Percentiles rank a stretch among this genome's conserved stretches.
Conservation (phyloP, 2,888 invertebrate genomes). For the Meghimatium bilineatum region DNA sequence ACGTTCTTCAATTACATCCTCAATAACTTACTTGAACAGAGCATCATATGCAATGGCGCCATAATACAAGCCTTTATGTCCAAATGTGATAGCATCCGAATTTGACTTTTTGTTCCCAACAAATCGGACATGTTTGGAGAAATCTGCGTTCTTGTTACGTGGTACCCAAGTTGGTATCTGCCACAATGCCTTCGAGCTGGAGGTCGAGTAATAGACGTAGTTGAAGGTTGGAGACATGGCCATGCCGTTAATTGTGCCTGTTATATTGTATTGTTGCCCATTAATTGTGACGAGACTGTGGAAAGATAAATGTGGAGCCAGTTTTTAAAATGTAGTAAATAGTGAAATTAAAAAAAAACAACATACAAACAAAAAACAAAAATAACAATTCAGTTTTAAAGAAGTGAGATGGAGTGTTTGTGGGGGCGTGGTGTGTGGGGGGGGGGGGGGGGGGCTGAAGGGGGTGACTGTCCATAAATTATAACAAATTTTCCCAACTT, state of each 20-base stretch:
- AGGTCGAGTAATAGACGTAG: constrained; percentile 63
- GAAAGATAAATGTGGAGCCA: not conserved
- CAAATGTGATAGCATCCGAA: constrained; percentile 24
- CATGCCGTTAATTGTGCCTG: constrained; percentile 62
- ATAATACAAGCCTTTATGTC: constrained; percentile 16
- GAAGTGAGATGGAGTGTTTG: too few species aligned
- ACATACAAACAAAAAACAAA: too few species aligned
- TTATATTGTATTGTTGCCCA: constrained; percentile 5
- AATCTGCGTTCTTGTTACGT: not conserved
- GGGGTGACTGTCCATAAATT: too few species aligned
- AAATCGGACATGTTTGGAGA: constrained; percentile 1
- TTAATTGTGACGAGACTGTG: constrained; percentile 34
- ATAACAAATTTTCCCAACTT: too few species aligned
- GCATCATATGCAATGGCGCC: constrained; percentile 12
- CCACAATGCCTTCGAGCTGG: constrained; percentile 57
- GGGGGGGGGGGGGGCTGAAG: too few species aligned
- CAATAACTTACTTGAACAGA: constrained; percentile 3
- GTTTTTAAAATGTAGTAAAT: too few species aligned
- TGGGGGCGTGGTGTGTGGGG: too few species aligned
- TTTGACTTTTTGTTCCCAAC: constrained; percentile 32
- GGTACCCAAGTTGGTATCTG: constrained; percentile 35
- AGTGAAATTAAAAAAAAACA: too few species aligned
- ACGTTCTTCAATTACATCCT: too few species aligned
- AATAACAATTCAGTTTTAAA: too few species aligned
- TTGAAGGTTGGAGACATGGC: constrained; percentile 64